Evolutionary conservation across 2,113 vertebrate species (phyloP), one percentile per base, ranked within the genome.

Genomic region (Laticauda laticaudata): DNA sequence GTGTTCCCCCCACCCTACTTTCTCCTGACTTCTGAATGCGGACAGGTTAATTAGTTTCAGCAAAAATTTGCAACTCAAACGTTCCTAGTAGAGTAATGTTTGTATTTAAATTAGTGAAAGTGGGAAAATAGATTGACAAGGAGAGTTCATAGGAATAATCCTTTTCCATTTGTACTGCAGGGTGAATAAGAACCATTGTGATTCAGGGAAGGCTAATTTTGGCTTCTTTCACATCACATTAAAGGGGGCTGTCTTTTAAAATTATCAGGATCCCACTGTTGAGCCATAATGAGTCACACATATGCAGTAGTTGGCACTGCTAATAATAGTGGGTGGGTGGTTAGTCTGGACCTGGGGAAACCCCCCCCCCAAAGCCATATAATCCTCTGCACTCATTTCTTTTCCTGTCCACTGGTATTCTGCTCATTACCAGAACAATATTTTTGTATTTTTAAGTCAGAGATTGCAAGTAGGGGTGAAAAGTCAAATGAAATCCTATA

Each of bases 201-300:
- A 93, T 93, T 86, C 75, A 61, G 11, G n/a, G 39, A 64, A 61
- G 55, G 7, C n/a, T 61, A 93, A 90, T 87, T 86, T 64, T 90
- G 89, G 20, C 54, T 93, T 45, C 45, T 85, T 59, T 39, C 7
- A 14, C 6, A 26, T 54, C 51, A 54, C 86, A 54, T 43, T 61
- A 51, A 57, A 86, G 51, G 45, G 45, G 56, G 64, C 14, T 90
- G 14, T 61, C 29, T 90, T 34, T 90, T 24, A 64, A 90, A 64
- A 26, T 55, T 11, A 12, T 34, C 18, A 92, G n/a, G 11, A 90
- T 12, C 26, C 56, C 75, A 34, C 75, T 2, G 14, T 56, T 53
- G 26, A 14, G 56, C 23, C 5, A 53, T 21, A 54, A 86, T 64
- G 88, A 61, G 48, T 90, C 69, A 86, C 11, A 15, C 39, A 9